Evolutionary conservation across 2,113 vertebrate species (phyloP).

Genomic region (Meleagris gallopavo): DNA sequence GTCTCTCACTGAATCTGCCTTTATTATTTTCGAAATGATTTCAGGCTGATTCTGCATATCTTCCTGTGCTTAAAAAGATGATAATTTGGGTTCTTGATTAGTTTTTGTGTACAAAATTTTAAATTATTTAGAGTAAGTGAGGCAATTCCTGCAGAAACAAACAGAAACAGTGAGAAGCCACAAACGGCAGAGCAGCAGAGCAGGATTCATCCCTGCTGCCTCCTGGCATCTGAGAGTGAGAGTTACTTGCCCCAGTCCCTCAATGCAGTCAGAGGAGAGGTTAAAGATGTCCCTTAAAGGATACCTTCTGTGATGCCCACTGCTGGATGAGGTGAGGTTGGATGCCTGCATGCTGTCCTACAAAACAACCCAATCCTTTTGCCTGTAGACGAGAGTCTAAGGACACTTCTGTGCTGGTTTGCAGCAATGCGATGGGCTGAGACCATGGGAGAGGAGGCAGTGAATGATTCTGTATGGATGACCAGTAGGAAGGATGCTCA

Average conservation of each 20-base stretch:
- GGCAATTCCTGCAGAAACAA: slow-evolving; percentile 62
- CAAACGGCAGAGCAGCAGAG: background rate
- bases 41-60: slow-evolving; percentile 60
- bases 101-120: slow-evolving; percentile 65
- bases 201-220: background rate
- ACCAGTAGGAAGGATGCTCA: background rate
- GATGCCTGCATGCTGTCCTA: background rate
- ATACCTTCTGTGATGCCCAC: fast-evolving
- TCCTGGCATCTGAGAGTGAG: background rate
- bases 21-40: background rate
- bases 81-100: slow-evolving; percentile 63
- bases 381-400: background rate
- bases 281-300: no score
- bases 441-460: background rate
- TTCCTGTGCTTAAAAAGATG: slow-evolving; percentile 25
- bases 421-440: background rate
- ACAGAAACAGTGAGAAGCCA: background rate
- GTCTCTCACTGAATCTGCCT: slow-evolving; percentile 31
- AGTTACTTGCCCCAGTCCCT: background rate
- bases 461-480: no score
- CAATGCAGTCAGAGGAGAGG: background rate
- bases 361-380: background rate
- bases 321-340: background rate
- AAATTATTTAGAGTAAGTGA: slow-evolving; percentile 60
- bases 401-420: background rate